Conservation (phyloP, 2,113 vertebrate species). For the Pithys albifrons region DNA sequence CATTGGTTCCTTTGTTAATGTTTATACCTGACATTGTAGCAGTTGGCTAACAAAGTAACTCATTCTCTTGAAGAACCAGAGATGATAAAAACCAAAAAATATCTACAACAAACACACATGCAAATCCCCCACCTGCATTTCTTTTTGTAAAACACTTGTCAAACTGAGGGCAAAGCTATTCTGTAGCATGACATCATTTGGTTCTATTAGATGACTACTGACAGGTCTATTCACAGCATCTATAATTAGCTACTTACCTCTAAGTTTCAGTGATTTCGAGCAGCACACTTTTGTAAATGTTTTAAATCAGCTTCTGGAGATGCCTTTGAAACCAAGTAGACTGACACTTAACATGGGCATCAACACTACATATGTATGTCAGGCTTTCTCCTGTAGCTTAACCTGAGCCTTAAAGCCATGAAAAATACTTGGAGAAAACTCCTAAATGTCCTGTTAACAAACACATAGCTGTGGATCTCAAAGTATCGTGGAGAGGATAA, state of each 20-base stretch:
- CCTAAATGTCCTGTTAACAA: not conserved
- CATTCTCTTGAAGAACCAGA: not conserved
- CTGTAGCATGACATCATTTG: constrained; percentile 16
- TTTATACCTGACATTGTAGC: constrained; percentile 22
- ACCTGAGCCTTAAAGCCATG: not conserved
- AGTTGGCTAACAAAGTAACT: constrained; percentile 48
- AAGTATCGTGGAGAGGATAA: not conserved
- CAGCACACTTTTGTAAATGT: constrained; percentile 16
- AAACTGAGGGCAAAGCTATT: constrained; percentile 16
- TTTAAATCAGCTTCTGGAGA: constrained; percentile 31
- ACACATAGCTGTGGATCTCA: not conserved
- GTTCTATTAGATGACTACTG: not conserved
- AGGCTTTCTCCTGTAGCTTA: not conserved
- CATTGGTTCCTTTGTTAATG: constrained; percentile 11
- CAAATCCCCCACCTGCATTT: not conserved
- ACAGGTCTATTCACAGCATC: not conserved
- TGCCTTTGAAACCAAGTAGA: not conserved
- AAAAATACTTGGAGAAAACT: not conserved
- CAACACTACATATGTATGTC: not conserved
- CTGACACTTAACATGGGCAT: not conserved
- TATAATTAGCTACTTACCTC: constrained; percentile 57
- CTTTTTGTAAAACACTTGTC: not conserved
- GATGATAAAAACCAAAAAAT: not conserved
- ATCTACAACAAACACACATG: not conserved
- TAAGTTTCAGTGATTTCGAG: constrained; percentile 1